Evolutionary conservation across 37 sponge, comb jelly and placozoan genomes (phyloP), one percentile per base, ranked within the genome.

Genomic region (Axinella damicornis): DNA sequence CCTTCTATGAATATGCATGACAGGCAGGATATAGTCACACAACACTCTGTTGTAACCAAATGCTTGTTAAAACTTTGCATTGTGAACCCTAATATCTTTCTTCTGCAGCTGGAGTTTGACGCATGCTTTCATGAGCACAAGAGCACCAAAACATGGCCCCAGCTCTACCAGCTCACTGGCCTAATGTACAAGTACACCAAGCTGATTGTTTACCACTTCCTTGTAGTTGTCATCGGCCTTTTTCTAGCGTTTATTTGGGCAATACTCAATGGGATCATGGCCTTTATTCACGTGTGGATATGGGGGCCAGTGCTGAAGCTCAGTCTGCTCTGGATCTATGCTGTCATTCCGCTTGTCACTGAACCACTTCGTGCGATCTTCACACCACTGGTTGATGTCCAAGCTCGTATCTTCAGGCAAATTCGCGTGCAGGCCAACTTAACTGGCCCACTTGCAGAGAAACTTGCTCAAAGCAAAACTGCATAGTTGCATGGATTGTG

Each of bases 91-190:
- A 11, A 69, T 21, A 11, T 5, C 34, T 61, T 31, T 6, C 17
- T 61, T 22, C 31, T 59, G 20, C 36, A 80, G 80, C 28, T 80
- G 30, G 80, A 80, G 18, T 80, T 80, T 24, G 27, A 80, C 18
- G 54, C 39, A 19, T 62, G 65, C 80, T 80, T 80, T 80, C 66
- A 39, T 65, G 80, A 80, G 68, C 80, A 80, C 80, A 35, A 80
- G 65, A 80, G 80, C 46, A 80, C 68, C 28, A 21, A 21, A 25
- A 80, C 80, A 39, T 24, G 34, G 38, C 46, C 67, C 38, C 30
- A 34, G 24, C n/a, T 66, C n/a, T 80, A 80, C 18, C 25, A 27
- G 39, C 22, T 80, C n/a, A 39, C n/a, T 25, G 13, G 46, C 32
- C 17, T 65, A 25, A 22, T 80, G 39, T 80, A 31, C 80, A 62